Base-by-base conservation (phyloP, 1,140 invertebrate genomes). In the Temnothorax nylanderi region DNA sequence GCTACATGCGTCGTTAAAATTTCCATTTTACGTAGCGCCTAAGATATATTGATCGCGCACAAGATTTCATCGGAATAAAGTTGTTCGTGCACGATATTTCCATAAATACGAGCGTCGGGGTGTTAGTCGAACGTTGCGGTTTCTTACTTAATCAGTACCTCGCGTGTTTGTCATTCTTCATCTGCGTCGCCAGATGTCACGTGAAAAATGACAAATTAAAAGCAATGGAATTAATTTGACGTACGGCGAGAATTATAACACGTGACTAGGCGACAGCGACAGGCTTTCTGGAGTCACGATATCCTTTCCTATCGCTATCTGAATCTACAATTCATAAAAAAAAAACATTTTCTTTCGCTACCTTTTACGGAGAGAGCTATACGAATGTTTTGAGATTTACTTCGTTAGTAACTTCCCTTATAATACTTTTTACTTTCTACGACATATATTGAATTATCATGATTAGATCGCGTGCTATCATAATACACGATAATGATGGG, bases 131-230 rank as follows among this genome's bases (percentile, higher is more conserved):
- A 82, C 10, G 21, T 74, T 37, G 69, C 16, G 13, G 26, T 49
- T 74, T 60, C 41, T 84, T 67, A 26, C 62, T 80, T 85, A 85
- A 85, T 85, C 82, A 85, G 82, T 51, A 32, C 32, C 16, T 81
- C 37, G 85, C 80, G 64, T 85, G 76, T 60, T 72, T 71, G 81
- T 58, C 67, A 37, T 34, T 72, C 54, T 86, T 51, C 51, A 60
- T 84, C 34, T 60, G n/a, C 34, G 64, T 44, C 51, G 16, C 18
- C 32, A 67, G n/a, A 56, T 87, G 80, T 81, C 85, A 87, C 18
- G 47, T 47, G 32, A 16, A 74, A 60, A 47, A 85, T 87, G 85
- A 81, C 65, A 86, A 87, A 81, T 87, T 87, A 71, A 71, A 85
- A 51, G 84, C 84, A 80, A 80, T 41, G 84, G 75, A 65, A 85